Conservation (phyloP, 1,140 invertebrate species). For the Stegodyphus mimosarum region DNA sequence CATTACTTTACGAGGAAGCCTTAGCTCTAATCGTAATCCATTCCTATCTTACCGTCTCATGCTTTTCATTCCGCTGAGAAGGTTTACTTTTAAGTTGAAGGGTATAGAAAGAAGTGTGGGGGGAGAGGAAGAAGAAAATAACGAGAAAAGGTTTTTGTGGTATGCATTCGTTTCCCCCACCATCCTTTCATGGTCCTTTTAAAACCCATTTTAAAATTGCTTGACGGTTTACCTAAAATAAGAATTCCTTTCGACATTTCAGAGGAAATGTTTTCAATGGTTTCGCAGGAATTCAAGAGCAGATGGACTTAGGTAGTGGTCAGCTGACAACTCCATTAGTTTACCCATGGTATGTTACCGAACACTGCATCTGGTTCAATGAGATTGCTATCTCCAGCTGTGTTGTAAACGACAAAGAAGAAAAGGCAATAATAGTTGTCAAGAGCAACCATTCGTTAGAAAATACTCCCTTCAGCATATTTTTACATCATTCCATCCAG, state of each 20-base stretch:
- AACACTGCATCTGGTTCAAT: no score
- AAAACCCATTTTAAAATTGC: constrained; percentile 1
- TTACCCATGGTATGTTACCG: no score
- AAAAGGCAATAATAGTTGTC: no score
- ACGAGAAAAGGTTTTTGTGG: background rate
- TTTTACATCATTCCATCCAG: no score
- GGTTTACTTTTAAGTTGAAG: constrained; percentile 18
- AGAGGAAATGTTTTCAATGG: no score
- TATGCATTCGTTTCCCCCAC: background rate
- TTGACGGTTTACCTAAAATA: background rate
- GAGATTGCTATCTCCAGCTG: no score
- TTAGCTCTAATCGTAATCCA: constrained; percentile 34
- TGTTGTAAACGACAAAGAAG: no score
- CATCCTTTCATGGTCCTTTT: background rate
- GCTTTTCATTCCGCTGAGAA: constrained; percentile 27
- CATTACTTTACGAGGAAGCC: background rate
- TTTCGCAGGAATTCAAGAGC: no score
- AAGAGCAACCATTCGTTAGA: no score
- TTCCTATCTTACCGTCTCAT: background rate
- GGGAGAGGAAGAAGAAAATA: background rate
- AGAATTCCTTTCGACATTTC: background rate
- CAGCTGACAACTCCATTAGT: no score
- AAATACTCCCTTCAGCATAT: no score
- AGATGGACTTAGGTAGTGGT: no score
- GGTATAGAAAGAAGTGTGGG: background rate